Evolutionary conservation across 2,113 vertebrate species (phyloP).

Genomic region (Neoarius graeffei): DNA sequence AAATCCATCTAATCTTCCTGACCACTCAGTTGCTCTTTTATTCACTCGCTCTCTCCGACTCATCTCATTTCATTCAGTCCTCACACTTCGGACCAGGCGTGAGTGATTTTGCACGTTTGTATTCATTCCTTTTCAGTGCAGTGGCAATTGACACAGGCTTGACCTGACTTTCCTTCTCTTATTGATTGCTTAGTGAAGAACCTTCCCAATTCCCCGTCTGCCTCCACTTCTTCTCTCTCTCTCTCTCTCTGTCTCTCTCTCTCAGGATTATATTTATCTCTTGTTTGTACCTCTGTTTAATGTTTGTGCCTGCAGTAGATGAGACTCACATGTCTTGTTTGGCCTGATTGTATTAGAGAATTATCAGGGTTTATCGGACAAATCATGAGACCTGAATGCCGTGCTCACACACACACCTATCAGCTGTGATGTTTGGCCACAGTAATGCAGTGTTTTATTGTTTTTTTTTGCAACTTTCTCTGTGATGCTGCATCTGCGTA

Average conservation of each 20-base stretch:
- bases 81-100: neutral
- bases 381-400: slow-evolving; percentile 41
- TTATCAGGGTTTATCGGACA: slow-evolving; percentile 37
- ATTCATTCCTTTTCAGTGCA: neutral
- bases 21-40: neutral
- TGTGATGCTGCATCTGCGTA: too few relatives aligned
- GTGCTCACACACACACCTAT: neutral
- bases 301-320: slow-evolving; percentile 42
- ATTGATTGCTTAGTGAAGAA: slow-evolving; percentile 10
- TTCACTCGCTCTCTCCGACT: neutral
- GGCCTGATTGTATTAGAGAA: slow-evolving; percentile 36
- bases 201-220: neutral
- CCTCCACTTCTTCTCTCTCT: neutral
- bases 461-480: too few relatives aligned
- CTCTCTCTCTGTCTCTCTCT: neutral
- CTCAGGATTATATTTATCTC: slow-evolving; percentile 28
- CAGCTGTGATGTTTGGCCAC: neutral
- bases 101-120: neutral
- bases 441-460: too few relatives aligned
- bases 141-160: neutral
- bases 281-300: slow-evolving; percentile 35
- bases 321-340: slow-evolving; percentile 41
- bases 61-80: neutral
- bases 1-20: slow-evolving; percentile 6
- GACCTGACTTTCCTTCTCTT: neutral